Percentiles rank a stretch among this genome's conserved stretches.
phyloP scores from a whole-genome alignment of 2,888 invertebrate genomes.

The Drosophila sordidapex region DNA sequence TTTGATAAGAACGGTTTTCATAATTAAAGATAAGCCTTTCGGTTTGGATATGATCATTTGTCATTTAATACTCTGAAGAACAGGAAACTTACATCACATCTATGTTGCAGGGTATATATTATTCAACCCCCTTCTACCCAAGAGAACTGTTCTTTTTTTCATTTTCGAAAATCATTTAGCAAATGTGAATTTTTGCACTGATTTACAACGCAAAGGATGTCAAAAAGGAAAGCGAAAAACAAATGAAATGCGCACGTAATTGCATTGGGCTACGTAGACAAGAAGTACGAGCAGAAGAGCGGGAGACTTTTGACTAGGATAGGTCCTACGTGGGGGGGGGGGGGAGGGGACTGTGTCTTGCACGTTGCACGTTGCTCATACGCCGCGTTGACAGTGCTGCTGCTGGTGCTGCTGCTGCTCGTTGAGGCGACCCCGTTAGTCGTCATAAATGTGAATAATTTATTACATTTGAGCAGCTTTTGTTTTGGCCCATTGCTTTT shows the following conservation, averaged over 20 bases:
- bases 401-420: conserved; percentile 18
- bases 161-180: conserved; percentile 60
- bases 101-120: background rate
- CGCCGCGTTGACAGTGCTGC: conserved; percentile 54
- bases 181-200: conserved; percentile 59
- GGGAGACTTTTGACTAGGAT: conserved; percentile 6
- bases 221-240: conserved; percentile 42
- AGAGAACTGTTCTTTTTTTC: background rate
- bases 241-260: conserved; percentile 75
- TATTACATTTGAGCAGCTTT: conserved; percentile 73
- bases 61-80: background rate
- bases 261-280: conserved; percentile 74
- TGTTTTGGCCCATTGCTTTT: conserved; percentile 43
- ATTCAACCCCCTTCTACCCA: background rate
- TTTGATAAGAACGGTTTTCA: background rate
- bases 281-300: conserved; percentile 6
- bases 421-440: conserved; percentile 20
- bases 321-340: background rate
- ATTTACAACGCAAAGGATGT: conserved; percentile 45
- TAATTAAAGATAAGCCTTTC: background rate
- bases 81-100: background rate
- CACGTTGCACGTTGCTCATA: conserved; percentile 51
- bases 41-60: background rate
- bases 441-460: conserved; percentile 77
- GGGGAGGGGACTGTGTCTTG: conserved; percentile 12